These are phyloP conservation scores for Conger conger DNA, from an alignment of 2,113 vertebrate species.

Conservation along the genomic window DNA sequence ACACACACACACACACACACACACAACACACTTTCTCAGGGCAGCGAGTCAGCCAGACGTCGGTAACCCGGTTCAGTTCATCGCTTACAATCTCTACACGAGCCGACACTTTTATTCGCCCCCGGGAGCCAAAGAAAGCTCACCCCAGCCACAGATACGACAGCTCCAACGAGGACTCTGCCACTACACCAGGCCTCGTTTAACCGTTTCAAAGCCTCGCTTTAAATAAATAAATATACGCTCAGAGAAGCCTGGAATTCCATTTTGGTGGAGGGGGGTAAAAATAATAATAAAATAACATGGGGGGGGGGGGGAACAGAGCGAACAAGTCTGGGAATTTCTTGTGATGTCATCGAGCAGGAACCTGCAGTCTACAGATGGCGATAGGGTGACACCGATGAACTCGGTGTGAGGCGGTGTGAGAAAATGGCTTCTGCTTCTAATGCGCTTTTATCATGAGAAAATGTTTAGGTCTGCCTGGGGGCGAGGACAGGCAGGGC, in stretches of 20 bases:
- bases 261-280: constrained; percentile 65
- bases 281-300: constrained; percentile 68
- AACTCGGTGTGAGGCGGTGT: constrained; percentile 13
- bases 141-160: not conserved
- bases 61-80: constrained; percentile 41
- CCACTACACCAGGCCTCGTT: constrained; percentile 9
- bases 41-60: constrained; percentile 51
- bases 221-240: constrained; percentile 35
- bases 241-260: constrained; percentile 61
- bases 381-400: constrained; percentile 36
- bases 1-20: not conserved
- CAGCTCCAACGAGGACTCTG: not conserved
- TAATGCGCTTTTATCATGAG: constrained; percentile 28
- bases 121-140: constrained; percentile 18
- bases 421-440: constrained; percentile 15
- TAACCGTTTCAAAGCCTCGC: constrained; percentile 1
- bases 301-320: constrained; percentile 52
- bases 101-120: constrained; percentile 24
- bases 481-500: not conserved
- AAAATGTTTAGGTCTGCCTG: constrained; percentile 16
- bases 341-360: constrained; percentile 66
- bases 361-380: constrained; percentile 50
- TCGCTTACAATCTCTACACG: constrained; percentile 22
- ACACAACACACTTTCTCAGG: constrained; percentile 12
- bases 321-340: constrained; percentile 78